A percentile compares a stretch with the other conserved stretches of the same genome.
Evolutionary conservation across 2,113 vertebrate species (phyloP).

Genomic region (Notothenia coriiceps): DNA sequence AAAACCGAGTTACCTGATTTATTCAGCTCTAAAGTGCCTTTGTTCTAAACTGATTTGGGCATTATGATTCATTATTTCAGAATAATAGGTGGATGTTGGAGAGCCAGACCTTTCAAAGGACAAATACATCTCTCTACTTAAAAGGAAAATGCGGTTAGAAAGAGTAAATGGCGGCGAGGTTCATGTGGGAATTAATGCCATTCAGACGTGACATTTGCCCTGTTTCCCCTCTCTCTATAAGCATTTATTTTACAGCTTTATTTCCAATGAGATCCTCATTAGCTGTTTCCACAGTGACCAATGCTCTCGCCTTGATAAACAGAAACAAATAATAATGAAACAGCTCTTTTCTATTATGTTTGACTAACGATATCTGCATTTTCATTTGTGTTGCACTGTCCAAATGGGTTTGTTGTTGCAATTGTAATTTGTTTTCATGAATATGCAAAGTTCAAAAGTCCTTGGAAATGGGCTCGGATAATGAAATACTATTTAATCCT

Average conservation of each 20-base stretch:
- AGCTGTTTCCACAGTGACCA: constrained; percentile 5
- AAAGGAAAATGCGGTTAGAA: constrained; percentile 13
- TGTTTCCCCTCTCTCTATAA: neutral
- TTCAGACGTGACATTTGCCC: constrained; percentile 32
- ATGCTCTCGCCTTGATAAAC: constrained; percentile 2
- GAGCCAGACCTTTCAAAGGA: constrained; percentile 29
- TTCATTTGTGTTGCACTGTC: constrained; percentile 3
- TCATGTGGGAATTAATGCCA: constrained; percentile 23
- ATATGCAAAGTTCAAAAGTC: neutral
- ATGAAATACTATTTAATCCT: neutral
- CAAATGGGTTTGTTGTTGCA: neutral
- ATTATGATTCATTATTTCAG: constrained; percentile 59
- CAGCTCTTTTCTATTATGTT: constrained; percentile 28
- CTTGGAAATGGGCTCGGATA: neutral
- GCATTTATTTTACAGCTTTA: constrained; percentile 20
- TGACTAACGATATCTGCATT: constrained; percentile 33
- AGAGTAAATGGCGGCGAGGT: constrained; percentile 24
- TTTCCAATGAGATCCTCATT: constrained; percentile 27
- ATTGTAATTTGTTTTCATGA: neutral
- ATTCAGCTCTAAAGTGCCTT: constrained; percentile 50
- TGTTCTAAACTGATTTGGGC: constrained; percentile 41
- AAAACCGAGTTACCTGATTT: constrained; percentile 44
- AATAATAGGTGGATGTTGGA: constrained; percentile 34
- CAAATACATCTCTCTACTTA: constrained; percentile 10
- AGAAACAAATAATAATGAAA: constrained; percentile 19